Evolutionary conservation across 2,888 invertebrate genomes (phyloP).

Genomic region (Rhagonycha lutea): DNA sequence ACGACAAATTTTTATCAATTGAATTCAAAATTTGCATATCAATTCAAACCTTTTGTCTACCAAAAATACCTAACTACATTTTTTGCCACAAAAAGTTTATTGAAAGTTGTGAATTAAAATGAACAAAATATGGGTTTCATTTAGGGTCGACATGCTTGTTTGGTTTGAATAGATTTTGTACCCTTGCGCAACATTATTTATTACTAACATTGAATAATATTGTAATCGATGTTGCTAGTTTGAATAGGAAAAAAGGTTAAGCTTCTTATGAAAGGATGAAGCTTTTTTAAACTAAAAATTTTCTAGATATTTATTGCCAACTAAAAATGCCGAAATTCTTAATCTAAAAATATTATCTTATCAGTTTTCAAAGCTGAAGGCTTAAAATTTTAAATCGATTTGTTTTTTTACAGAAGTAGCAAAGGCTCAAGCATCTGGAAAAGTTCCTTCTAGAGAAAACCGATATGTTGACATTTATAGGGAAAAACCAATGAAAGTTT

Average conservation of each 20-base stretch:
- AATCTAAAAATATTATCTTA: neutral
- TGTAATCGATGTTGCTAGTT: neutral
- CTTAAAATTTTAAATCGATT: neutral
- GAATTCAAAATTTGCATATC: neutral
- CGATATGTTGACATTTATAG: conserved; percentile 79
- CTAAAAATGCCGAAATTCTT: neutral
- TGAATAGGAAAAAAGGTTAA: neutral
- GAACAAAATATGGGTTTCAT: neutral
- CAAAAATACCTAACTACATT: neutral
- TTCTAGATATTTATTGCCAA: neutral
- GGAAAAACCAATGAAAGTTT: conserved; percentile 73
- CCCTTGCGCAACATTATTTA: neutral
- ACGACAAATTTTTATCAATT: neutral
- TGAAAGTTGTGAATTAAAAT: neutral
- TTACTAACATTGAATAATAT: neutral
- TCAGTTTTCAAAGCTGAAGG: neutral
- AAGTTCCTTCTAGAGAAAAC: conserved; percentile 66
- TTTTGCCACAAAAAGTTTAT: neutral
- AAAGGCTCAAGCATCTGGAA: conserved; percentile 71
- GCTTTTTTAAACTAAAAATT: neutral
- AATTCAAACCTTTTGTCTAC: neutral
- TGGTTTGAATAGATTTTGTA: neutral
- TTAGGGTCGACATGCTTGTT: neutral
- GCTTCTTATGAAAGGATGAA: neutral
- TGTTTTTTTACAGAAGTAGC: conserved; percentile 66